Base-by-base conservation (phyloP, 2,113 vertebrate species). In the Megatriorchis doriae region DNA sequence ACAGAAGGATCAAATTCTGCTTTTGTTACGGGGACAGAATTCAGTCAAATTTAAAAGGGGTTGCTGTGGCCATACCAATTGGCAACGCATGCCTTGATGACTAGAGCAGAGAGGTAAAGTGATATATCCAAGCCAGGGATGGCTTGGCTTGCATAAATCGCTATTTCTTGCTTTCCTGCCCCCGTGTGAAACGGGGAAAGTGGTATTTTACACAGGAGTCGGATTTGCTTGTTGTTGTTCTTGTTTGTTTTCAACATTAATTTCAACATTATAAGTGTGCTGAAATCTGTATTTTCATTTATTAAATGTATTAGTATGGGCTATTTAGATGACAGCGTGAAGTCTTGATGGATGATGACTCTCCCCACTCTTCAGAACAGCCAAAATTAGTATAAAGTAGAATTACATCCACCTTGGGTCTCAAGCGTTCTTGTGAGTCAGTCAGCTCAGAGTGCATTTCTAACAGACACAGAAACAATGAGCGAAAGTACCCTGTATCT, bases 1-100 rank as follows among this genome's bases (percentile, higher is more conserved):
- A 0, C 0, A 38, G 45, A n/a, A 86, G 19, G 23, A 56, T 34
- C 23, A 43, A 63, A 73, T 83, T 40, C 63, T 43, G 31, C 31
- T 48, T 27, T 42, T 55, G 16, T 45, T 53, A 14, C 0, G 0
- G 9, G 18, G 42, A 43, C 63, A 63, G 20, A 53, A 40, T 68
- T 73, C n/a, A 62, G 18, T 40, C 7, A 40, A 6, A 72, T 80
- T 25, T 40, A 15, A 21, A 43, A 67, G 27, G 26, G n/a, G 12
- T 71, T 58, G 42, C 67, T 32, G 20, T 53, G 72, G 19, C 47
- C 31, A 5, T 16, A 10, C 52, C 36, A 15, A 23, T 52, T 36
- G 78, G 47, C 42, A 72, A 0, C 7, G 6, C 16, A 2, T 36
- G 48, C 31, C 34, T 75, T 2, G 5, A 4, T 34, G 53, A 32